Percentiles rank a stretch among this genome's conserved stretches.
Conservation (phyloP, 2,113 vertebrate genomes). For the Alethe diademata region DNA sequence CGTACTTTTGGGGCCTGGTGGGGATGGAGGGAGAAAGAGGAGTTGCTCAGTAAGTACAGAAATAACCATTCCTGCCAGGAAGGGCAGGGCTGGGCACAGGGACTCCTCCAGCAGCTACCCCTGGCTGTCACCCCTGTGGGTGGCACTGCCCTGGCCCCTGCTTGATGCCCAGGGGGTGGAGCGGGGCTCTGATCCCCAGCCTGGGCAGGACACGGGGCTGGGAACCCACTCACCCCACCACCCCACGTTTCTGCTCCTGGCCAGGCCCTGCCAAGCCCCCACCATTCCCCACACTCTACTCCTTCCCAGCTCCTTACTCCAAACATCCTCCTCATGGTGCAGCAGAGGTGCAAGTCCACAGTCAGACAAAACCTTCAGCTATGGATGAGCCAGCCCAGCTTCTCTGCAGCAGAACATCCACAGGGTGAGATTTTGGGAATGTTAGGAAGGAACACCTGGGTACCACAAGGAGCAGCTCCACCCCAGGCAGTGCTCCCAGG, state of each 20-base stretch:
- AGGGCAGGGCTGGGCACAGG: background rate
- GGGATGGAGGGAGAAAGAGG: background rate
- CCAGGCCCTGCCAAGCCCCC: background rate
- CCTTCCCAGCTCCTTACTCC: background rate
- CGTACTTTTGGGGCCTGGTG: background rate
- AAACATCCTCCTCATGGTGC: fast-evolving
- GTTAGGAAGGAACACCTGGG: fast-evolving
- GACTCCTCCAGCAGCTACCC: background rate
- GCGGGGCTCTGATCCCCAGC: background rate
- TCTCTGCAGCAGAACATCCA: background rate
- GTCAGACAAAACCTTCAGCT: background rate
- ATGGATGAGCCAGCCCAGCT: background rate
- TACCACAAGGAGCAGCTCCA: background rate
- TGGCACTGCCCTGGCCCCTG: background rate
- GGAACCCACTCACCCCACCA: fast-evolving
- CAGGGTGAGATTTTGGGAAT: background rate
- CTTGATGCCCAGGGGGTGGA: fast-evolving
- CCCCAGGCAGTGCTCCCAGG: background rate
- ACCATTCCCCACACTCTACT: fast-evolving
- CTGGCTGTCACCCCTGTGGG: background rate
- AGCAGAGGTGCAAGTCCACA: background rate
- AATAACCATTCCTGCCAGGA: background rate
- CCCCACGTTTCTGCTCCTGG: background rate
- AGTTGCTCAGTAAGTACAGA: background rate
- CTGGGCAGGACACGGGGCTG: background rate